Conservation (phyloP, 2,888 invertebrate genomes). For the Agonopterix subpropinquella region DNA sequence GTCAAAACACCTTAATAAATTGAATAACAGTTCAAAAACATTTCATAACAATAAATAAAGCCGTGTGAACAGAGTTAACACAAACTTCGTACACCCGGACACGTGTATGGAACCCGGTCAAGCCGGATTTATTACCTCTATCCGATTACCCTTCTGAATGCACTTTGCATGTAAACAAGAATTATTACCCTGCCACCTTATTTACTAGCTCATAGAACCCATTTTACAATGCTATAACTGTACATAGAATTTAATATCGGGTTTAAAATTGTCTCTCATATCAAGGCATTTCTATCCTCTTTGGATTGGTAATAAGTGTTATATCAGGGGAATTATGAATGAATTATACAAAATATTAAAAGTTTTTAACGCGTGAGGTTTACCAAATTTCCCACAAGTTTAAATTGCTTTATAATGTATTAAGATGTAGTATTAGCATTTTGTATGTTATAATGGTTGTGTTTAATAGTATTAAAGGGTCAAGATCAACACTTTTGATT, state of each 20-base stretch:
- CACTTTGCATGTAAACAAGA: constrained; percentile 31
- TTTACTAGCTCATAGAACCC: constrained; percentile 2
- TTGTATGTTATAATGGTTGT: neutral
- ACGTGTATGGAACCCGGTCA: constrained; percentile 24
- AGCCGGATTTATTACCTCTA: constrained; percentile 40
- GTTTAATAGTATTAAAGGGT: neutral
- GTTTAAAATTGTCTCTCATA: neutral
- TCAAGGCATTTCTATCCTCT: neutral
- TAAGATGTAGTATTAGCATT: constrained; percentile 8
- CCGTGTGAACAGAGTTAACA: constrained; percentile 48
- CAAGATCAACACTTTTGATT: too few species aligned
- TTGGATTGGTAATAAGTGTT: too few species aligned
- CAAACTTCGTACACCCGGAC: constrained; percentile 23
- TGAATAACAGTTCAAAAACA: constrained; percentile 11
- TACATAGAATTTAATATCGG: too few species aligned
- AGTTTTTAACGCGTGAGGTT: constrained; percentile 21
- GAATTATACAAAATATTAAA: constrained; percentile 21
- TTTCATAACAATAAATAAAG: constrained; percentile 33
- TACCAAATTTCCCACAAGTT: constrained; percentile 20
- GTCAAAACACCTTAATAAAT: neutral
- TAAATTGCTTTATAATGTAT: constrained; percentile 19
- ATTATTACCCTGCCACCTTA: constrained; percentile 1
- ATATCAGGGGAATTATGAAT: too few species aligned
- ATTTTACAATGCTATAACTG: constrained; percentile 1
- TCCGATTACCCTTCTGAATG: constrained; percentile 40